Evolutionary conservation across 2,888 invertebrate species (phyloP).

Genomic region (Bembecia ichneumoniformis): DNA sequence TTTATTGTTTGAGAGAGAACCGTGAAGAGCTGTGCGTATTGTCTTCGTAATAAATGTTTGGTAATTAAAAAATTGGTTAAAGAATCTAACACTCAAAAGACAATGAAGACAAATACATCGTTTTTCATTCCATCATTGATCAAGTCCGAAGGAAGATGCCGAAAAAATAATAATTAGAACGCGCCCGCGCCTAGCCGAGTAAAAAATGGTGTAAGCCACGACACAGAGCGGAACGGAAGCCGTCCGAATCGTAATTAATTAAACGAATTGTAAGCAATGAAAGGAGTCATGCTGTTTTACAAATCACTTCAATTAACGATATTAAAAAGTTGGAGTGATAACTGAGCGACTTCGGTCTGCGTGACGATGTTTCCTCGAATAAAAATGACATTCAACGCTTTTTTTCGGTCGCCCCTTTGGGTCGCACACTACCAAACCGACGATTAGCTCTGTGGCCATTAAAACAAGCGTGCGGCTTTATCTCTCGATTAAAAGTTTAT

Average conservation of each 20-base stretch:
- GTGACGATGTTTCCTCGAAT: slow-evolving; percentile 35
- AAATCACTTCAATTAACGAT: slow-evolving; percentile 72
- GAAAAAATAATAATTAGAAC: slow-evolving; percentile 34
- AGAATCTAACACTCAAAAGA: background rate
- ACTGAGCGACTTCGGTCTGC: slow-evolving; percentile 39
- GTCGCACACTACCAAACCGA: slow-evolving; percentile 15
- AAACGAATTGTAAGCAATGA: slow-evolving; percentile 70
- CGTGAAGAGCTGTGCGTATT: no score
- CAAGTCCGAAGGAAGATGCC: slow-evolving; percentile 6
- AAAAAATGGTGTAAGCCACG: slow-evolving; percentile 58
- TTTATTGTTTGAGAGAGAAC: no score
- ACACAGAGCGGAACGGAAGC: slow-evolving; percentile 60
- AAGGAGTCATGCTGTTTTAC: slow-evolving; percentile 72
- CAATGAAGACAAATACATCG: background rate
- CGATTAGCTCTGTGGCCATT: slow-evolving; percentile 18
- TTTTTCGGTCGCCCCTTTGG: slow-evolving; percentile 25
- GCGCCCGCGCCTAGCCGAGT: slow-evolving; percentile 37
- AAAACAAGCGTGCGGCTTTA: slow-evolving; percentile 62
- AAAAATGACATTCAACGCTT: slow-evolving; percentile 24
- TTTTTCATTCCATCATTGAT: slow-evolving; percentile 3
- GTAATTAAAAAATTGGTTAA: no score
- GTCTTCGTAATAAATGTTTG: no score
- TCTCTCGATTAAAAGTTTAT: slow-evolving; percentile 20
- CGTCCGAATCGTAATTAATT: slow-evolving; percentile 67
- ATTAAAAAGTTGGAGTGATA: slow-evolving; percentile 67